A percentile compares a stretch with the other conserved stretches of the same genome.
phyloP scores from a whole-genome alignment of 92 coral and sea anemone species.

The Umimayanthus chanpuru region DNA sequence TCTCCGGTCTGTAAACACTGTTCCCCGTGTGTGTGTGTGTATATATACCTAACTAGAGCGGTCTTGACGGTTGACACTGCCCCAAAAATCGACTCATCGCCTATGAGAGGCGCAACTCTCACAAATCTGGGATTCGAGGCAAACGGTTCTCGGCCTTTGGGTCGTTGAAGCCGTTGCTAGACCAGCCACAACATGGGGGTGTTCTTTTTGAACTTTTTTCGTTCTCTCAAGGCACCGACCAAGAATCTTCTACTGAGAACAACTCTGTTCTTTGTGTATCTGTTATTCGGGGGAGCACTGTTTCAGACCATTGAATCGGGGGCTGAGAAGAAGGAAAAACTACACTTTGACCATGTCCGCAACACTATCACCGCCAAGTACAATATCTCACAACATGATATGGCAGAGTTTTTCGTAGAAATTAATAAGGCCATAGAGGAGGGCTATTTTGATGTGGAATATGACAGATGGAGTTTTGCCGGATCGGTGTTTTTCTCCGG shows the following conservation, averaged over 20 bases:
- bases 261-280: slow-evolving; percentile 82
- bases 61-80: slow-evolving; percentile 17
- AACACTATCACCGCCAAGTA: slow-evolving; percentile 80
- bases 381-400: slow-evolving; percentile 91
- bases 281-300: slow-evolving; percentile 93
- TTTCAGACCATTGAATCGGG: slow-evolving; percentile 99
- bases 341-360: slow-evolving; percentile 83
- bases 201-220: slow-evolving; percentile 93
- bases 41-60: slow-evolving; percentile 31
- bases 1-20: slow-evolving; percentile 79
- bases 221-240: slow-evolving; percentile 97
- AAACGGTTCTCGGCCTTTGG: slow-evolving; percentile 50
- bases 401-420: slow-evolving; percentile 77
- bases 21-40: slow-evolving; percentile 46
- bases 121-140: slow-evolving; percentile 1
- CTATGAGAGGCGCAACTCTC: slow-evolving; percentile 24
- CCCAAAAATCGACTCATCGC: not conserved
- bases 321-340: slow-evolving; percentile 84
- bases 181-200: slow-evolving; percentile 75
- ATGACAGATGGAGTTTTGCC: slow-evolving; percentile 96
- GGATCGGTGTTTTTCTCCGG: slow-evolving; percentile 97
- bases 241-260: slow-evolving; percentile 85
- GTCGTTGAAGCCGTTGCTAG: slow-evolving; percentile 37
- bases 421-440: slow-evolving; percentile 97
- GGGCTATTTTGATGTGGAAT: slow-evolving; percentile 91